Conservation (phyloP, 2,113 vertebrate species). For the Ciconia boyciana region DNA sequence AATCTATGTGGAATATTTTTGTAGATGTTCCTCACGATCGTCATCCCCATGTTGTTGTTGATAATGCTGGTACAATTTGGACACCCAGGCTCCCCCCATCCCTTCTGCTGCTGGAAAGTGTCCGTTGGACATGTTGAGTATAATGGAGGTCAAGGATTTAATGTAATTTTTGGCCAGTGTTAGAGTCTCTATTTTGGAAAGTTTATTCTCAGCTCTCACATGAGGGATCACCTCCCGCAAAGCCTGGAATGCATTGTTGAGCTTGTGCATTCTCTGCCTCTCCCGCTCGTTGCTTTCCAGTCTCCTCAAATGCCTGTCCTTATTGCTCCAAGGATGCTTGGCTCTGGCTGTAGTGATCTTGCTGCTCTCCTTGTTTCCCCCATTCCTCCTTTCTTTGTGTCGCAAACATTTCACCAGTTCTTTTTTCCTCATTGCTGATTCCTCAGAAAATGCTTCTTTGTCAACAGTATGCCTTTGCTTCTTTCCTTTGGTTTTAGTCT, state of each 20-base stretch:
- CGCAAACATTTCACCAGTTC: constrained; percentile 78
- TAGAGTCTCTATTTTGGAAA: constrained; percentile 98
- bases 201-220: constrained; percentile 90
- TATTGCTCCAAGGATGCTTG: constrained; percentile 62
- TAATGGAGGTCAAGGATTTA: constrained; percentile 91
- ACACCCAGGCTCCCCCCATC: constrained; percentile 54
- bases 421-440: constrained; percentile 72
- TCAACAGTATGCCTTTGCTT: constrained; percentile 70
- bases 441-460: constrained; percentile 66
- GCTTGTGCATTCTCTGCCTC: constrained; percentile 97
- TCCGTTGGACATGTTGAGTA: constrained; percentile 88
- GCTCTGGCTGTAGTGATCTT: constrained; percentile 27
- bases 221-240: constrained; percentile 93
- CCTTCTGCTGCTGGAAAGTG: constrained; percentile 74
- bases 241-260: constrained; percentile 97
- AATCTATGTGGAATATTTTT: constrained; percentile 83
- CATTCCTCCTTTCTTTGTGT: constrained; percentile 40
- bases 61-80: constrained; percentile 85
- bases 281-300: constrained; percentile 96
- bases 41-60: constrained; percentile 80
- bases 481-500: constrained; percentile 85
- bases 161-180: constrained; percentile 98
- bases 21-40: constrained; percentile 77
- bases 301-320: constrained; percentile 81
- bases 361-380: constrained; percentile 8